Base-by-base conservation (phyloP, 2,797 vertebrate species). In the Selene dorsalis region DNA sequence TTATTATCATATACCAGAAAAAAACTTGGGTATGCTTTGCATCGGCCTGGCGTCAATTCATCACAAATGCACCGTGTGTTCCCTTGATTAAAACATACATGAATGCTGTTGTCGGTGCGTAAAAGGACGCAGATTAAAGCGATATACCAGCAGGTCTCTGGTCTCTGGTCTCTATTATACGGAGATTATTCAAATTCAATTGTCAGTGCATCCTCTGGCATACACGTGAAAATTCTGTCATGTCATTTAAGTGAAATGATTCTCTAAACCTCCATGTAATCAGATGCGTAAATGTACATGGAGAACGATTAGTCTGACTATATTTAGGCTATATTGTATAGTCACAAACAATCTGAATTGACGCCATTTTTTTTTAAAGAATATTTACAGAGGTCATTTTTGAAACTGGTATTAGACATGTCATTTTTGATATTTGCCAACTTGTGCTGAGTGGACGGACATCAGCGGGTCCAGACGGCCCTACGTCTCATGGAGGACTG, bases 231-330 rank as follows among this genome's bases (percentile, higher is more conserved):
- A 68, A 62, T 32, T 10, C 3, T 35, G 26, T 16, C 2, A 1
- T 13, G 13, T 7, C 6, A 62, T 55, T 47, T 7, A 47, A 1
- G 0, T 61, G 4, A 56, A 64, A 63, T 13, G 2, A 39, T 16
- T 75, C 45, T 62, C 60, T 6, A 73, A 65, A 55, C 1, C 17
- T 16, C 14, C 5, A 69, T 68, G 53, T 77, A 74, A 84, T 73
- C 50, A 69, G 35, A 84, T 70, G 77, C 56, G 55, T 69, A 67
- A 74, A 57, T 32, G 38, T 24, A 10, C 58, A 53, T 45, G 12
- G 11, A 47, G 17, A 48, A 26, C 2, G 41, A 32, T 59, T 1
- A 14, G 14, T 57, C 68, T 38, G 12, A 59, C 3, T 7, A 8
- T 17, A 53, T 1, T 7, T 6, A 20, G 6, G 18, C 3, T 20